Percentiles rank a stretch among this genome's conserved stretches.
Conservation (phyloP, 2,888 invertebrate genomes). For the Tetranychus truncatus region DNA sequence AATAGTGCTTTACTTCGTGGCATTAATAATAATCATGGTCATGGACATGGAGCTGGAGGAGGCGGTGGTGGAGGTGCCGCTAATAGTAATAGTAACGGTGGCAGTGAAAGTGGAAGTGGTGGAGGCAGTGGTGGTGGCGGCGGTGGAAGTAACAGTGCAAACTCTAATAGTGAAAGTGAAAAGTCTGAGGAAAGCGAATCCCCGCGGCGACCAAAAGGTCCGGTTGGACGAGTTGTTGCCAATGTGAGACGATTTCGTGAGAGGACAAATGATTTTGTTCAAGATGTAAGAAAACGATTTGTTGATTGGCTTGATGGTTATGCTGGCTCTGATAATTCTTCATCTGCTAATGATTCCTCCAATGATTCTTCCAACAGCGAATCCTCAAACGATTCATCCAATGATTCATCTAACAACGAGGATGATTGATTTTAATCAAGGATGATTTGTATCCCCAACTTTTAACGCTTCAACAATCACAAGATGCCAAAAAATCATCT, state of each 20-base stretch:
- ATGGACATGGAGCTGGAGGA: not conserved
- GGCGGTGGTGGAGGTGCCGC: not conserved
- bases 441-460: too few species aligned
- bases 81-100: not conserved
- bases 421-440: too few species aligned
- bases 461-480: too few species aligned
- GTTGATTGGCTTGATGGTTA: conserved; percentile 6
- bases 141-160: not conserved
- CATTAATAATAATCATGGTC: too few species aligned
- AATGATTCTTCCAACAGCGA: not conserved
- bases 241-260: conserved; percentile 3
- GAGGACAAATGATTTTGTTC: conserved; percentile 7
- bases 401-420: too few species aligned
- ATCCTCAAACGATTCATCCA: not conserved
- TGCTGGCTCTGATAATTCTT: not conserved
- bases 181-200: not conserved
- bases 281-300: not conserved
- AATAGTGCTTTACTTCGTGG: conserved; percentile 1
- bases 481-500: too few species aligned
- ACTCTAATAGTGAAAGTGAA: not conserved
- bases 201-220: not conserved
- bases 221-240: not conserved
- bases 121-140: not conserved
- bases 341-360: not conserved
- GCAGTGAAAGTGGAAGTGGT: not conserved